phyloP scores from a whole-genome alignment of 2,113 vertebrate species.

The Phyllopteryx taeniolatus region DNA sequence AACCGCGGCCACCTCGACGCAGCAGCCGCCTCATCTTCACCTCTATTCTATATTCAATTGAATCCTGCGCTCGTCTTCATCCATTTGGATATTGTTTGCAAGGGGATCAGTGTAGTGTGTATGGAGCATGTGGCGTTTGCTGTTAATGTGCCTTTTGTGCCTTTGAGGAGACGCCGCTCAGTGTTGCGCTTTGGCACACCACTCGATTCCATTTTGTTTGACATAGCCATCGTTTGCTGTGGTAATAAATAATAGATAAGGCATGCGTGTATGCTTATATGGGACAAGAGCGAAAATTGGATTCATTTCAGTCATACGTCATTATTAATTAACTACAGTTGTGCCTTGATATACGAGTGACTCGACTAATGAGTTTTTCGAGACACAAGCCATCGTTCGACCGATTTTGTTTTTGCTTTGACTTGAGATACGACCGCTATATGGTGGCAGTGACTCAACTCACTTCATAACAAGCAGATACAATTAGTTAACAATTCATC shows the following conservation, averaged over 20 bases:
- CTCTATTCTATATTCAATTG: constrained; percentile 32
- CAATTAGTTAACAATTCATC: too few relatives aligned
- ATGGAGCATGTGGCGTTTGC: neutral
- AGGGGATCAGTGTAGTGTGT: neutral
- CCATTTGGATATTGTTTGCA: neutral
- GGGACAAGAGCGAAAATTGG: neutral
- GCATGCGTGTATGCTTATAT: neutral
- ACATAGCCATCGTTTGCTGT: neutral
- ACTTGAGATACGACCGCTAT: neutral
- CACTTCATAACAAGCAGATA: too few relatives aligned
- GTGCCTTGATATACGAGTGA: too few relatives aligned
- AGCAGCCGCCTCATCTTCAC: constrained; percentile 32
- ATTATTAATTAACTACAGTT: too few relatives aligned
- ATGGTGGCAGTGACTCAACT: neutral
- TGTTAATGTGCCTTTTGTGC: neutral
- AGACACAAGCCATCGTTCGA: too few relatives aligned
- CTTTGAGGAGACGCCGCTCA: neutral
- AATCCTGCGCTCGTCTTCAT: constrained; percentile 16
- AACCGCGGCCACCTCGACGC: constrained; percentile 49
- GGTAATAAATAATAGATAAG: neutral
- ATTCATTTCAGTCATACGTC: neutral
- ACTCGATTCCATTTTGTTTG: neutral
- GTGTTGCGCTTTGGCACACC: neutral
- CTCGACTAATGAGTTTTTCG: too few relatives aligned
- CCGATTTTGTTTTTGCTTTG: too few relatives aligned